Percentiles rank a stretch among this genome's conserved stretches.
These are phyloP conservation scores for Lepeophtheirus nordmannii DNA, from an alignment of 2,888 invertebrate species.

Conservation along the genomic window DNA sequence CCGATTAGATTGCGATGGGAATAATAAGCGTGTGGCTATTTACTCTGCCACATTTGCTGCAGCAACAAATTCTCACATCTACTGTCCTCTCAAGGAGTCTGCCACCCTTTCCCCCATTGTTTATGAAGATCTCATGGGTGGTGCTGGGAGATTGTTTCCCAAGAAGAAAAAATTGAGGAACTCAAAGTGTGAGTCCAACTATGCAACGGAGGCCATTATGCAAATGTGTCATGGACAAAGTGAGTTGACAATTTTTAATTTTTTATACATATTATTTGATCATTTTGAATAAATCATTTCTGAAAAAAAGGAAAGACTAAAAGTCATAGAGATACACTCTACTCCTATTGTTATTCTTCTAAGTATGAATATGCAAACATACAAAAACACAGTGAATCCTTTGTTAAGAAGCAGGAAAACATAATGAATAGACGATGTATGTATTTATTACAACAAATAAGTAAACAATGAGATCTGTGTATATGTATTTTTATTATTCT, in stretches of 20 bases:
- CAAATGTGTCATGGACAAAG: constrained; percentile 42
- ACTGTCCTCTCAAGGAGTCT: constrained; percentile 7
- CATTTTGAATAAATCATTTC: neutral
- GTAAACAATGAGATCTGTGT: too few species aligned
- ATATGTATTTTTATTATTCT: too few species aligned
- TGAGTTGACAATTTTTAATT: constrained; percentile 18
- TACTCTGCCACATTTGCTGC: constrained; percentile 20
- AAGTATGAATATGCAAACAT: too few species aligned
- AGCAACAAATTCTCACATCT: constrained; percentile 6
- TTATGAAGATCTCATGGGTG: neutral
- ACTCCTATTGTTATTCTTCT: neutral
- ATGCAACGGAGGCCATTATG: constrained; percentile 82
- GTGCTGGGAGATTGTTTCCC: neutral
- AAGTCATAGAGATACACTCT: neutral
- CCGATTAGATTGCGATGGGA: neutral
- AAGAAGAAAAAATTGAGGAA: neutral
- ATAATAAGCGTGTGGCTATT: constrained; percentile 4
- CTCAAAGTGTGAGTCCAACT: constrained; percentile 54
- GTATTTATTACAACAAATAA: too few species aligned
- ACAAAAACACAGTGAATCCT: too few species aligned
- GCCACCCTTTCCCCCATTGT: neutral
- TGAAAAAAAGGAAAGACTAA: neutral
- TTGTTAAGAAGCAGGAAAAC: too few species aligned
- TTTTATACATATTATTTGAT: neutral
- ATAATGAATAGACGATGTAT: too few species aligned